Conservation (phyloP, 2,113 vertebrate genomes). For the Ammodytes dubius region DNA sequence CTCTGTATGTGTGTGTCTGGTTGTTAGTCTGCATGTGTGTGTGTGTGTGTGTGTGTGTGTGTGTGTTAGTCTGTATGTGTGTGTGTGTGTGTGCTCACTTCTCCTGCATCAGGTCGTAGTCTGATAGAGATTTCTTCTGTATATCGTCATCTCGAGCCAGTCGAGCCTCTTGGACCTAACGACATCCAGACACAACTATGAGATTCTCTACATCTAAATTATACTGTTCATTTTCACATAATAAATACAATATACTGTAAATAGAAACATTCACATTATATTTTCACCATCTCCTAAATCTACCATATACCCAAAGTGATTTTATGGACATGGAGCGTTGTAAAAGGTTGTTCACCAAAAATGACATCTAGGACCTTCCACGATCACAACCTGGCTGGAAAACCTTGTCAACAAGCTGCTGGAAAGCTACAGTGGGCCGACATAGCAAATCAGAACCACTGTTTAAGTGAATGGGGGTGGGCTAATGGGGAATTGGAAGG, state of each 20-base stretch:
- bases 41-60: neutral
- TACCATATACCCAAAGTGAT: too few species aligned
- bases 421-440: too few species aligned
- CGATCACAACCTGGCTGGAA: too few species aligned
- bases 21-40: too few species aligned
- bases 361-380: too few species aligned
- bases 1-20: neutral
- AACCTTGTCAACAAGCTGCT: too few species aligned
- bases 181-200: neutral
- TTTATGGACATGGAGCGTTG: too few species aligned
- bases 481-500: too few species aligned
- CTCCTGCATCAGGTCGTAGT: constrained; percentile 92
- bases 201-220: neutral
- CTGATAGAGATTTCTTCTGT: constrained; percentile 88
- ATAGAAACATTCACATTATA: neutral
- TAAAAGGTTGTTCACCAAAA: too few species aligned
- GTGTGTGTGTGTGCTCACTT: constrained; percentile 80
- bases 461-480: too few species aligned
- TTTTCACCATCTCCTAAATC: neutral
- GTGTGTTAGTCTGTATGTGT: constrained; percentile 6
- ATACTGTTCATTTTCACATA: neutral
- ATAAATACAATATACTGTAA: neutral
- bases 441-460: too few species aligned
- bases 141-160: constrained; percentile 89
- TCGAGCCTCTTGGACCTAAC: constrained; percentile 89